These are phyloP conservation scores for Orthonychiurus folsomi DNA, from an alignment of 2,888 invertebrate species.

Conservation along the genomic window DNA sequence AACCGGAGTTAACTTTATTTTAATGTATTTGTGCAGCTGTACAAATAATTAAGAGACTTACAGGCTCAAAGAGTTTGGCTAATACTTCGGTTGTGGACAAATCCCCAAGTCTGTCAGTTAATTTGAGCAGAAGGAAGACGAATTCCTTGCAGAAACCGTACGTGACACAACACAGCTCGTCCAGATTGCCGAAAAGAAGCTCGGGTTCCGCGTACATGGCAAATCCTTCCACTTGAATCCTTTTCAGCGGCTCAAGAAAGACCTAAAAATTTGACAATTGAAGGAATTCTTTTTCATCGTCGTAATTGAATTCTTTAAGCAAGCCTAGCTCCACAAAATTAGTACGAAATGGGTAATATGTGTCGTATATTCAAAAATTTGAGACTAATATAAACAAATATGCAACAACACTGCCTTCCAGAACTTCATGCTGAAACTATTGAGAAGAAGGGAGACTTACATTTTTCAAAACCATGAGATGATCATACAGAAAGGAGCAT, in stretches of 20 bases:
- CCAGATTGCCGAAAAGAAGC: slow-evolving; percentile 54
- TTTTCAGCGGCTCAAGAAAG: slow-evolving; percentile 56
- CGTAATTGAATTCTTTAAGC: no score
- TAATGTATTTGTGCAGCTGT: no score
- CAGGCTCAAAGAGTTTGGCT: slow-evolving; percentile 51
- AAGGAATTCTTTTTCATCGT: no score
- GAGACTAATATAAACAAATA: no score
- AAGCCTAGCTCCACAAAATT: no score
- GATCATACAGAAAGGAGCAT: slow-evolving; percentile 53
- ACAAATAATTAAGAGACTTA: no score
- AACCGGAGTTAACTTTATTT: no score
- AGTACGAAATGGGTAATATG: no score
- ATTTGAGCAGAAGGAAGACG: slow-evolving; percentile 48
- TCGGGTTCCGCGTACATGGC: slow-evolving; percentile 56
- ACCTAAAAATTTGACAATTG: slow-evolving; percentile 46
- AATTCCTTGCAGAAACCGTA: slow-evolving; percentile 54
- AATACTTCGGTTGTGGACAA: slow-evolving; percentile 50
- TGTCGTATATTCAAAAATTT: no score
- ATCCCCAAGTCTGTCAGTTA: slow-evolving; percentile 46
- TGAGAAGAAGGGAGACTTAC: slow-evolving; percentile 42
- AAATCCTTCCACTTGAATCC: slow-evolving; percentile 56
- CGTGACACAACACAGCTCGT: slow-evolving; percentile 54
- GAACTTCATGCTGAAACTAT: no score
- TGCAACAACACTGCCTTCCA: no score
- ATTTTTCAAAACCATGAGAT: slow-evolving; percentile 55